Base-by-base conservation (phyloP, 2,113 vertebrate species). In the Elachura formosa region DNA sequence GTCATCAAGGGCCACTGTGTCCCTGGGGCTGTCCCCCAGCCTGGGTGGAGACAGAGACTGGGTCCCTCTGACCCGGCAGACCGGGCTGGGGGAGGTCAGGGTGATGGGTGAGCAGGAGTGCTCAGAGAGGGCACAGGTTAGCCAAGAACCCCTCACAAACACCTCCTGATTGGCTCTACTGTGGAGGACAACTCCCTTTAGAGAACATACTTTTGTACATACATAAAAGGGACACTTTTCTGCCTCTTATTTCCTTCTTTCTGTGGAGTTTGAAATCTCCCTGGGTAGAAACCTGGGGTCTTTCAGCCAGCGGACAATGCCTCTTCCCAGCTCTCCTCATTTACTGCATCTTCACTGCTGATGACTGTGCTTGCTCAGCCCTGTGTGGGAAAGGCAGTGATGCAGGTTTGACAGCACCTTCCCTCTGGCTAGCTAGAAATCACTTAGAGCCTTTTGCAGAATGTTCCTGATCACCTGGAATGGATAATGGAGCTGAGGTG, bases 1-100 rank as follows among this genome's bases (percentile, higher is more conserved):
- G 28, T 9, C 0, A 1, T 6, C 0, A 1, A 64, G 69, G n/a
- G 29, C 23, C 1, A 1, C 43, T 63, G 73, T 68, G 68, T 6
- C 18, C 21, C 77, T 31, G 52, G 58, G 24, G 26, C 33, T 68
- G 49, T 46, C 14, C 54, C 43, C 33, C 29, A 74, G 55, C 76
- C 45, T 56, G 48, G n/a, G 9, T 62, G n/a, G 41, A 31, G 28
- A 75, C 38, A 33, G 54, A 45, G 20, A 19, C 1, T 8, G 23
- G 31, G 21, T n/a, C 23, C 45, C 41, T 34, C 55, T 43, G 36
- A 46, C 46, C 9, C 5, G 45, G 15, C 26, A 88, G 36, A 43
- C 36, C 75, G 12, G 16, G 12, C 36, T 34, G 31, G 45, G 61
- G 12, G 6, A 74, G 5, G 12, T 59, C 59, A 64, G 74, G 68